Conservation (phyloP, 1,140 invertebrate genomes). For the Zophobas morio region DNA sequence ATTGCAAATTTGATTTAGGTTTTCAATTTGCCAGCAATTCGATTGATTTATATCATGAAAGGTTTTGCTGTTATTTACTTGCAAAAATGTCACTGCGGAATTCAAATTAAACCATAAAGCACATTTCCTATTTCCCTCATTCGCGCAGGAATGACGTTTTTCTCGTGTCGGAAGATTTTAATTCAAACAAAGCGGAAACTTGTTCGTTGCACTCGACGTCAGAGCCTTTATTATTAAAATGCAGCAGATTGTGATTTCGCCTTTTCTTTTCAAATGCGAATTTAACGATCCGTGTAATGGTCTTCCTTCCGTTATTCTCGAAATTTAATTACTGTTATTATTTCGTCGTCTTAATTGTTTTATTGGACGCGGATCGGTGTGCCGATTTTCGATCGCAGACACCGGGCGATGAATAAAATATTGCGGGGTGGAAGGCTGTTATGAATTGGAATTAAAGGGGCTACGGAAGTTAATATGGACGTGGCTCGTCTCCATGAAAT, state of each 20-base stretch:
- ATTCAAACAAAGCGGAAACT: neutral
- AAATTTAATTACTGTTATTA: neutral
- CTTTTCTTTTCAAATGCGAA: neutral
- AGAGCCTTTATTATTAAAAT: neutral
- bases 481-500: neutral
- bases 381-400: neutral
- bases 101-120: slow-evolving; percentile 3
- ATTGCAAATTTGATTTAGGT: slow-evolving; percentile 41
- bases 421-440: neutral
- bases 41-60: slow-evolving; percentile 25
- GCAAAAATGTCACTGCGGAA: slow-evolving; percentile 20
- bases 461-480: neutral
- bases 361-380: neutral
- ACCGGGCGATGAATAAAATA: neutral
- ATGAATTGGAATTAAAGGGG: neutral
- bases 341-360: neutral
- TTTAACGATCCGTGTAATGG: too few species aligned
- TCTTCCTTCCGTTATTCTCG: neutral
- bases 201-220: neutral
- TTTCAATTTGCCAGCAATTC: slow-evolving; percentile 33
- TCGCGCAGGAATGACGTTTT: neutral
- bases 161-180: neutral
- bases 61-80: slow-evolving; percentile 34
- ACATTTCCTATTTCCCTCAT: neutral
- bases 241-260: neutral